Base-by-base conservation (phyloP, 1,140 invertebrate species). In the Trissolcus basalis region DNA sequence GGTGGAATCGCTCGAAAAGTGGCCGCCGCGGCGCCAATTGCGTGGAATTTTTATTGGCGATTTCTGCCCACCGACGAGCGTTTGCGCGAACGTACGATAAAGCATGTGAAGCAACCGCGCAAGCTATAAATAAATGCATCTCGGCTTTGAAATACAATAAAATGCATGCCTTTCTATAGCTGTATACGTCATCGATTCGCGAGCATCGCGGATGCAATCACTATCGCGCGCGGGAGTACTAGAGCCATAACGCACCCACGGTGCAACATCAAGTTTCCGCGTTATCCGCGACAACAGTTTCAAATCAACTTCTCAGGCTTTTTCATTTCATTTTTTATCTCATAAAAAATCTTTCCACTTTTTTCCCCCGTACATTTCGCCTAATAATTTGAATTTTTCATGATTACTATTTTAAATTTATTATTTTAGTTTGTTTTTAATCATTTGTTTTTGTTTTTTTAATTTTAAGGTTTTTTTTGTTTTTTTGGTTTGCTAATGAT, bases 81-180 rank as follows among this genome's bases (percentile, higher is more conserved):
- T 54, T 48, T 14, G 65, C 48, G 43, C 53, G 7, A 36, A 19
- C 13, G 6, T 45, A 32, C 55, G 59, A 56, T 59, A 51, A 59
- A 54, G 12, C 49, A 13, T n/a, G 12, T 70, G 58, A 60, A 43
- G 67, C 67, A 61, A 70, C 58, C 19, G 51, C 27, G 32, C n/a
- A 27, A 27, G 58, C 68, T 71, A 63, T 71, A 63, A 71, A 71
- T 71, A 64, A 71, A 71, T 58, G 45, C 53, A 27, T 53, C 59
- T 51, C 45, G 7, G 39, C 14, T 4, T 56, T 39, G 59, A 71
- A 71, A 71, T 63, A 56, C 56, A 71, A 63, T 58, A 45, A 63
- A 63, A 39, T n/a, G 9, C 9, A 61, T 44, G 11, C 68, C 68
- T 71, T 63, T 71, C 68, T 70, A 55, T 58, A 27, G 19, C 50